A percentile compares a stretch with the other conserved stretches of the same genome.
phyloP scores from a whole-genome alignment of 2,888 invertebrate species.

The Lithophane leautieri region DNA sequence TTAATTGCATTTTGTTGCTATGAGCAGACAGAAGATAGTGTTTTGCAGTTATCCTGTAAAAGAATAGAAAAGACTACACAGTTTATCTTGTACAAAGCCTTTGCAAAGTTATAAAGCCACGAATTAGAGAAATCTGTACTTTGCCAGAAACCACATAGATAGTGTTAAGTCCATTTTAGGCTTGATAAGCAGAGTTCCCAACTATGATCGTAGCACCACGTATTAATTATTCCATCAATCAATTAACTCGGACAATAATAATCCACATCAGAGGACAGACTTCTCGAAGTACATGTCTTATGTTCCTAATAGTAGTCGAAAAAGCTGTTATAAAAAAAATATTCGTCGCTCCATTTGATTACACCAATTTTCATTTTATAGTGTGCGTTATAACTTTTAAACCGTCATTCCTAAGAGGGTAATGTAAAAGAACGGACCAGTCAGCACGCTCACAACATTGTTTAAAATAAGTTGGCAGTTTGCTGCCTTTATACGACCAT shows the following conservation, averaged over 20 bases:
- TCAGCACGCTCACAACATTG: not conserved
- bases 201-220: no score
- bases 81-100: not conserved
- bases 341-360: not conserved
- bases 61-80: not conserved
- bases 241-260: not conserved
- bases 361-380: not conserved
- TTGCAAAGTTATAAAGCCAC: not conserved
- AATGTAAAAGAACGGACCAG: not conserved
- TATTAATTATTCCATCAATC: not conserved
- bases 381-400: not conserved
- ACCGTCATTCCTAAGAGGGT: not conserved
- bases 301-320: not conserved
- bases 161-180: no score
- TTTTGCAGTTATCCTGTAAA: not conserved
- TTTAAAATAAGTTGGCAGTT: no score
- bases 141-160: not conserved
- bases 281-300: not conserved
- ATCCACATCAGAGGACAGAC: not conserved
- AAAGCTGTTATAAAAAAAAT: not conserved
- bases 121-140: not conserved
- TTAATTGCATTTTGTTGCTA: not conserved
- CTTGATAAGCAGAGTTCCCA: no score
- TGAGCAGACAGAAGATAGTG: no score
- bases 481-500: no score